Conservation (phyloP, 2,888 invertebrate genomes). For the Drosophila acutilabella region DNA sequence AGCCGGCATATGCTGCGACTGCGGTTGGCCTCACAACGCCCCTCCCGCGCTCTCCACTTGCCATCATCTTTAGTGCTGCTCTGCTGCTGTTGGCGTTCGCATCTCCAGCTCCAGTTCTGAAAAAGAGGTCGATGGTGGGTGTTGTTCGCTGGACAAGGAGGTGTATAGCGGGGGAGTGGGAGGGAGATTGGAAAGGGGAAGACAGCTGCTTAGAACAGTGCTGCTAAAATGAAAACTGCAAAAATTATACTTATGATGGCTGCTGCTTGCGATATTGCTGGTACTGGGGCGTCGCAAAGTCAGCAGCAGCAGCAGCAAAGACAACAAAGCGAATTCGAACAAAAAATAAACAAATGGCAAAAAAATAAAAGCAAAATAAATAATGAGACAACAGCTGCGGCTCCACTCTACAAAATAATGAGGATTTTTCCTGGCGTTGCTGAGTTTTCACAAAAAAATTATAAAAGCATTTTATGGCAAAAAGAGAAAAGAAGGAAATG, state of each 20-base stretch:
- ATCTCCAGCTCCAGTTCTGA: constrained; percentile 70
- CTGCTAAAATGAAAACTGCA: constrained; percentile 65
- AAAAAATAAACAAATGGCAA: constrained; percentile 44
- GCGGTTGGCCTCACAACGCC: constrained; percentile 21
- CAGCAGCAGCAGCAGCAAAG: constrained; percentile 39
- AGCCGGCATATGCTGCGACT: constrained; percentile 83
- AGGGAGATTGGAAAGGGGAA: constrained; percentile 9
- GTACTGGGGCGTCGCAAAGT: background rate
- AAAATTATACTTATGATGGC: constrained; percentile 70
- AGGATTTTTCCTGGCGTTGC: constrained; percentile 39
- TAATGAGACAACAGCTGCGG: constrained; percentile 77
- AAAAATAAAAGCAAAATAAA: constrained; percentile 64
- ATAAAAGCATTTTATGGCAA: constrained; percentile 58
- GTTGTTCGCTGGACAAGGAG: constrained; percentile 43
- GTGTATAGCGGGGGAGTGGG: constrained; percentile 1
- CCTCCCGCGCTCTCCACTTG: constrained; percentile 10
- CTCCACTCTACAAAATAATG: constrained; percentile 18
- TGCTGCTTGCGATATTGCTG: constrained; percentile 14
- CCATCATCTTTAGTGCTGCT: constrained; percentile 12
- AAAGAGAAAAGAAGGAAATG: constrained; percentile 48
- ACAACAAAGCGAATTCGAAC: constrained; percentile 50
- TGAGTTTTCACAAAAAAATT: constrained; percentile 49
- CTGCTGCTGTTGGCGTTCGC: constrained; percentile 43
- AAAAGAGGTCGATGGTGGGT: constrained; percentile 81
- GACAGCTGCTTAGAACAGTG: constrained; percentile 58